Evolutionary conservation across 37 sponge, comb jelly and placozoan genomes (phyloP).

Genomic region (Chondrosia reniformis): DNA sequence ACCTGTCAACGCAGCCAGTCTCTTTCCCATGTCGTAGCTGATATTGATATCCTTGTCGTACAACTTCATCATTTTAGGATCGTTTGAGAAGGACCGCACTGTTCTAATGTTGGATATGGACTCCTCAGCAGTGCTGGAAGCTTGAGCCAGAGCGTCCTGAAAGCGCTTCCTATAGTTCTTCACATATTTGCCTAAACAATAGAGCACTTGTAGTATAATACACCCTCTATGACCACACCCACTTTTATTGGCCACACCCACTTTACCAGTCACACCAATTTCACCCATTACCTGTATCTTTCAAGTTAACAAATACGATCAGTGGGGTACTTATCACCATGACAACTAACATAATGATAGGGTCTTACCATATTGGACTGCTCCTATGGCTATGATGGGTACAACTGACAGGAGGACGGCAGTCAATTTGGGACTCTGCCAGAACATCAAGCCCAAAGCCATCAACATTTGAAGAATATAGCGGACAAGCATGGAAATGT

Average conservation of each 20-base stretch:
- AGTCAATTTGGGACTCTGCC: constrained; percentile 67
- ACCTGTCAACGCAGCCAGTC: constrained; percentile 58
- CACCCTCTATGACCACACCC: background rate
- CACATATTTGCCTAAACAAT: constrained; percentile 53
- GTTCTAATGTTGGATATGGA: constrained; percentile 72
- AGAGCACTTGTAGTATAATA: background rate
- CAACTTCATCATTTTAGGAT: constrained; percentile 40
- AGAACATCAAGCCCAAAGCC: constrained; percentile 74
- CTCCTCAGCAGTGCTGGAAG: constrained; percentile 79
- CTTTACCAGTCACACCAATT: too few species aligned
- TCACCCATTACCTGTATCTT: background rate
- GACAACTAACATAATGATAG: background rate
- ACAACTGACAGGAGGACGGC: constrained; percentile 78
- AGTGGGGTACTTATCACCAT: background rate
- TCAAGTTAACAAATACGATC: background rate
- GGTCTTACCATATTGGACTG: constrained; percentile 76
- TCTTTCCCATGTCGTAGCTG: constrained; percentile 62
- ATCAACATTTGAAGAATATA: constrained; percentile 61
- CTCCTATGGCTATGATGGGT: constrained; percentile 67
- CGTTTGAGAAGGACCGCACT: constrained; percentile 81
- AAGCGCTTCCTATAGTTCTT: constrained; percentile 63
- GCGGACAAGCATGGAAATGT: constrained; percentile 70
- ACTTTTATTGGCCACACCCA: too few species aligned
- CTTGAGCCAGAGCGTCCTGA: constrained; percentile 78
- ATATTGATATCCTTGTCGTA: constrained; percentile 59